A percentile compares a stretch with the other conserved stretches of the same genome.
Evolutionary conservation across 2,888 invertebrate genomes (phyloP).

Genomic region (Drosophila monieri): DNA sequence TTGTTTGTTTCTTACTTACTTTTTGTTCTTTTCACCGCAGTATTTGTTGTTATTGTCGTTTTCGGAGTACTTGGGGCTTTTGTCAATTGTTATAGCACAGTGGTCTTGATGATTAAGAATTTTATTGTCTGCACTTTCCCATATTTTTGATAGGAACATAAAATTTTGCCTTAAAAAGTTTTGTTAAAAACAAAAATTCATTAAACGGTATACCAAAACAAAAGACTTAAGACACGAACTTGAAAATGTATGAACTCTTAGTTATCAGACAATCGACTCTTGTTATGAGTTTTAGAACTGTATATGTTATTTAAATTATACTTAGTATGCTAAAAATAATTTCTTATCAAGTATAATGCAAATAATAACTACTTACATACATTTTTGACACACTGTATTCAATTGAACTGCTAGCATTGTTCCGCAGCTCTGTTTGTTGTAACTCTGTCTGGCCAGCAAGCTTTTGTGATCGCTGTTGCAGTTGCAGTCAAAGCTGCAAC

Average conservation of each 20-base stretch:
- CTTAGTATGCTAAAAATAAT: too few species aligned
- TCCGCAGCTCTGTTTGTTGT: slow-evolving; percentile 71
- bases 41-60: slow-evolving; percentile 46
- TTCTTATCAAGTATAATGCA: not conserved
- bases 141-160: too few species aligned
- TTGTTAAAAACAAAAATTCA: too few species aligned
- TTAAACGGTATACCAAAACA: too few species aligned
- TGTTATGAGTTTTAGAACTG: not conserved
- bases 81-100: slow-evolving; percentile 63
- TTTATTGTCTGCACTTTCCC: not conserved
- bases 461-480: slow-evolving; percentile 40
- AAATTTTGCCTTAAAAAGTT: too few species aligned
- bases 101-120: slow-evolving; percentile 6
- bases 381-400: slow-evolving; percentile 57
- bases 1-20: slow-evolving; percentile 57
- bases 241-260: not conserved
- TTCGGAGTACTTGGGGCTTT: slow-evolving; percentile 53
- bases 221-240: slow-evolving; percentile 1
- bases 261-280: not conserved
- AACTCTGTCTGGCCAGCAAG: slow-evolving; percentile 69
- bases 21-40: slow-evolving; percentile 39
- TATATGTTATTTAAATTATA: not conserved
- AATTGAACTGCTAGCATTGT: slow-evolving; percentile 73
- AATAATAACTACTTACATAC: not conserved
- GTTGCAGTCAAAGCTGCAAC: slow-evolving; percentile 36